Evolutionary conservation across 1,140 invertebrate species (phyloP).

Genomic region (Euglossa dilemma): DNA sequence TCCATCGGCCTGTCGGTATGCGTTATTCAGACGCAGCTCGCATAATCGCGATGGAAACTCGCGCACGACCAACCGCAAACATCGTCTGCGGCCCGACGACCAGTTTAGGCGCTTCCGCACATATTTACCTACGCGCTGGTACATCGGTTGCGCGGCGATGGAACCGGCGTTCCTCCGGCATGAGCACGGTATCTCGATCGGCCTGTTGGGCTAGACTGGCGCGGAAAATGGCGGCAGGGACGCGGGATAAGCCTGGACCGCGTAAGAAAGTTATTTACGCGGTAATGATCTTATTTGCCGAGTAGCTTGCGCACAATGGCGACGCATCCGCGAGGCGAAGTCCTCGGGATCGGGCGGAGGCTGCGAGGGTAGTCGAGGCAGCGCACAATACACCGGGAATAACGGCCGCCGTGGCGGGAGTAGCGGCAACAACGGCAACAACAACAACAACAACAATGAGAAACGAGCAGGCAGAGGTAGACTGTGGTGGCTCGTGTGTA

Average conservation of each 20-base stretch:
- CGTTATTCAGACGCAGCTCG: constrained; percentile 36
- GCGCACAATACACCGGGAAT: constrained; percentile 60
- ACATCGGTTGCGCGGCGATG: constrained; percentile 35
- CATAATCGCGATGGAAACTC: constrained; percentile 51
- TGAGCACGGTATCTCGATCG: constrained; percentile 25
- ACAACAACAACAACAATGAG: constrained; percentile 58
- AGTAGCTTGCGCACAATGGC: constrained; percentile 72
- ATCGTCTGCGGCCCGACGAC: constrained; percentile 63
- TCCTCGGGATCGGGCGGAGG: constrained; percentile 48
- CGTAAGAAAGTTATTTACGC: constrained; percentile 79
- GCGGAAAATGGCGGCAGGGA: constrained; percentile 43
- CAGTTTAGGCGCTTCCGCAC: constrained; percentile 65
- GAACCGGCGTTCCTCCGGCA: constrained; percentile 7
- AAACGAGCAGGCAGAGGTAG: constrained; percentile 43
- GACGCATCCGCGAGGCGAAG: constrained; percentile 57
- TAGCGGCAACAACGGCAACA: constrained; percentile 57
- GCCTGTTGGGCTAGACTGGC: too few relatives aligned
- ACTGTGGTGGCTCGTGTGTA: constrained; percentile 71
- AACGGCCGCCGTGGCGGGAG: constrained; percentile 40
- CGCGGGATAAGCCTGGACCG: constrained; percentile 63
- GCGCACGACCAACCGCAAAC: constrained; percentile 62
- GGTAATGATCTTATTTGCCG: constrained; percentile 80
- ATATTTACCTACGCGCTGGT: constrained; percentile 68
- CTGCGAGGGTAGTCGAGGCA: constrained; percentile 52
- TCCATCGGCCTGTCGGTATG: background rate